Evolutionary conservation across 2,797 vertebrate genomes (phyloP).

Genomic region (Labeo calbasu): DNA sequence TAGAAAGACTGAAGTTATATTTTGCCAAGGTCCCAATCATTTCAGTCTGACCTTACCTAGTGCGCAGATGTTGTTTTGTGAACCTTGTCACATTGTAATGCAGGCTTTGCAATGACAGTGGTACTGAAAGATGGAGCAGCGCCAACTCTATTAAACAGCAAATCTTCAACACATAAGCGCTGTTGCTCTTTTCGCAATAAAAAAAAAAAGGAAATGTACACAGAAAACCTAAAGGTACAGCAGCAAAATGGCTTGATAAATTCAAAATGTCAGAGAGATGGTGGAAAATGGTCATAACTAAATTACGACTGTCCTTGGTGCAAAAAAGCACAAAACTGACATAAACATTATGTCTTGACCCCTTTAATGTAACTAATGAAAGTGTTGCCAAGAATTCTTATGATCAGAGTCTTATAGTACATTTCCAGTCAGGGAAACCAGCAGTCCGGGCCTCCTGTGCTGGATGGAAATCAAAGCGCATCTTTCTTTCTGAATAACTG

Average conservation of each 20-base stretch:
- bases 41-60: neutral
- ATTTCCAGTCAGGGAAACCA: conserved; percentile 37
- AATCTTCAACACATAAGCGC: neutral
- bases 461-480: conserved; percentile 54
- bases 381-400: neutral
- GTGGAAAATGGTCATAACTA: neutral
- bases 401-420: conserved; percentile 7
- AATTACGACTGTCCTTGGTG: neutral
- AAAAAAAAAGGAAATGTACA: neutral
- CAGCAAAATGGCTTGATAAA: neutral
- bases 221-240: neutral
- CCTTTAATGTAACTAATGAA: conserved; percentile 1
- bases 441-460: conserved; percentile 36
- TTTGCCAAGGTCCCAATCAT: neutral
- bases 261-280: neutral
- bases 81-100: neutral
- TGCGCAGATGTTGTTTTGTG: neutral
- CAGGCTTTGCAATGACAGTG: neutral
- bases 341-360: neutral
- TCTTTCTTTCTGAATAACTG: conserved; percentile 37
- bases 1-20: neutral
- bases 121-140: neutral
- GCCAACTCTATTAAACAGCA: conserved; percentile 9
- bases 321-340: neutral
- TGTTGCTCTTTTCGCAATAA: neutral